A percentile compares a stretch with the other conserved stretches of the same genome.
phyloP scores from a whole-genome alignment of 2,113 vertebrate genomes.

The Colaptes auratus region DNA sequence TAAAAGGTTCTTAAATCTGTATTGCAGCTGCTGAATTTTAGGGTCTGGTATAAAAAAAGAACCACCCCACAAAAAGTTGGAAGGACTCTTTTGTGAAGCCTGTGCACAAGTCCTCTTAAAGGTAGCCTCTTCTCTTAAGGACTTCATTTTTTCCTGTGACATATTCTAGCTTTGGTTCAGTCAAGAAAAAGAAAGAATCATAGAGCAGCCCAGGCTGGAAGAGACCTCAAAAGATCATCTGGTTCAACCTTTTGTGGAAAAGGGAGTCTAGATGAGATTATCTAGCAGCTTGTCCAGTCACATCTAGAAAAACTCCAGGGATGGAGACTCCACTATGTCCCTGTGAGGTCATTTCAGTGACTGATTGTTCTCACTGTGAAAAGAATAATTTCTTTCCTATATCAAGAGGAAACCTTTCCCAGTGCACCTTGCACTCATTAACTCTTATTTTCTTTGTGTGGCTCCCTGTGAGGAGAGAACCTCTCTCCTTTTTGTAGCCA shows the following conservation, averaged over 20 bases:
- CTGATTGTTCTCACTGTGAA: neutral
- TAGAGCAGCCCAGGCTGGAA: neutral
- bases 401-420: neutral
- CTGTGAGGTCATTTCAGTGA: neutral
- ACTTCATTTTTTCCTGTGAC: neutral
- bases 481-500: neutral
- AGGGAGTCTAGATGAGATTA: neutral
- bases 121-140: neutral
- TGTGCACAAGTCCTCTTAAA: neutral
- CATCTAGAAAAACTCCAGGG: neutral
- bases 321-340: rapidly evolving
- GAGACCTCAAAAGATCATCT: neutral
- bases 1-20: neutral
- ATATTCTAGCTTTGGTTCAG: neutral
- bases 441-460: neutral
- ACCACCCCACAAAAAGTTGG: neutral
- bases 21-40: neutral
- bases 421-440: neutral
- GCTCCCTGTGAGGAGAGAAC: neutral
- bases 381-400: neutral
- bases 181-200: neutral
- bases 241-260: neutral
- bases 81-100: neutral
- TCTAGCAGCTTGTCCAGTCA: neutral
- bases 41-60: neutral